Evolutionary conservation across 2,113 vertebrate species (phyloP).

Genomic region (Uria aalge): DNA sequence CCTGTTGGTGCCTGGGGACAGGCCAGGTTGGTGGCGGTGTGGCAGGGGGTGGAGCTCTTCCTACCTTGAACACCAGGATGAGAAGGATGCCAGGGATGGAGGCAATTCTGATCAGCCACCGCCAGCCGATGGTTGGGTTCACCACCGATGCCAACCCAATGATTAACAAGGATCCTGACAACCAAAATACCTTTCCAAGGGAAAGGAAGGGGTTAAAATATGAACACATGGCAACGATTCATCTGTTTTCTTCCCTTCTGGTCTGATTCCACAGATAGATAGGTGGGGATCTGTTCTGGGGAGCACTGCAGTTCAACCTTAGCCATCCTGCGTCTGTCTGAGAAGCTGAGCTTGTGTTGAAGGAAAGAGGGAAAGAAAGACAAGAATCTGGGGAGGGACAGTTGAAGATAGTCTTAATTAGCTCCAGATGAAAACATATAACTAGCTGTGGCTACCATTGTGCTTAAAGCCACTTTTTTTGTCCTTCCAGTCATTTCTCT

Average conservation of each 20-base stretch:
- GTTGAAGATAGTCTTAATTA: background rate
- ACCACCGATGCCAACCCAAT: constrained; percentile 87
- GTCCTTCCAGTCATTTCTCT: background rate
- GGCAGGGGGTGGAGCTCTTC: background rate
- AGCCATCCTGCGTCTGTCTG: background rate
- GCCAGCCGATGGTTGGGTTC: constrained; percentile 88
- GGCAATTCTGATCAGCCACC: constrained; percentile 91
- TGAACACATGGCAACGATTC: rapidly evolving
- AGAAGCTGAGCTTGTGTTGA: background rate
- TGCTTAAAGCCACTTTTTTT: background rate
- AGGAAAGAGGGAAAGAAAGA: background rate
- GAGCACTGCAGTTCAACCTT: background rate
- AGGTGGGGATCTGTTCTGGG: background rate
- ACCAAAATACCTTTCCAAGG: constrained; percentile 88
- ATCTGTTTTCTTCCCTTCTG: background rate
- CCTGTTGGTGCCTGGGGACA: background rate
- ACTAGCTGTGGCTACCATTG: background rate
- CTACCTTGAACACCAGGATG: constrained; percentile 86
- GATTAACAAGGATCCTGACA: constrained; percentile 89
- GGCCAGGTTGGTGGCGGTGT: rapidly evolving
- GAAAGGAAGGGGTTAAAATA: background rate
- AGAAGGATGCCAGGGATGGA: constrained; percentile 87
- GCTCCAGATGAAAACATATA: background rate
- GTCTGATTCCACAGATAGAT: background rate
- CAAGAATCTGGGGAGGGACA: background rate